Conservation (phyloP, 2,888 invertebrate species). For the Sicus ferrugineus region DNA sequence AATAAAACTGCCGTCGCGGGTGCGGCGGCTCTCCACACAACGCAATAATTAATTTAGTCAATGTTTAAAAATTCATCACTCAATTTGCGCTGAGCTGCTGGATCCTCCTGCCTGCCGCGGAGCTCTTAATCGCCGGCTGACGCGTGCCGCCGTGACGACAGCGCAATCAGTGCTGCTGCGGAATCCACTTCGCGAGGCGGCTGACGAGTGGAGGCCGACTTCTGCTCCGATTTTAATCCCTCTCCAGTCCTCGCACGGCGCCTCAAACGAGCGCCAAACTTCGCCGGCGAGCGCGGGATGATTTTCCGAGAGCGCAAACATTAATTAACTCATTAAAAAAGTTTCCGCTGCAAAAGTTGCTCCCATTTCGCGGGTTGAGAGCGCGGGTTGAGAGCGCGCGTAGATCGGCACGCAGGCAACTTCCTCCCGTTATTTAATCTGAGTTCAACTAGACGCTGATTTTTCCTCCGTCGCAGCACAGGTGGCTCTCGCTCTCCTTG, state of each 20-base stretch:
- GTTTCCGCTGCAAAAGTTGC: constrained; percentile 41
- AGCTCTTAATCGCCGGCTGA: background rate
- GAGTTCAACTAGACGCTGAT: too few species aligned
- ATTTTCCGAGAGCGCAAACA: constrained; percentile 49
- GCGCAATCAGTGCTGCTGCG: constrained; percentile 25
- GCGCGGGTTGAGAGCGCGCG: too few species aligned
- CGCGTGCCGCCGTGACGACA: background rate
- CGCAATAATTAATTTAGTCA: constrained; percentile 57
- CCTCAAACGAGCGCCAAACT: constrained; percentile 33
- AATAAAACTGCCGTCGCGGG: too few species aligned
- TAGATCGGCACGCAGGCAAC: too few species aligned
- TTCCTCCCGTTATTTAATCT: too few species aligned
- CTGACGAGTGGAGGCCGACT: background rate
- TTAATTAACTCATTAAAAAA: constrained; percentile 48
- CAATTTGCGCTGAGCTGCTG: constrained; percentile 57
- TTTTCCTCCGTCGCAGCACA: too few species aligned
- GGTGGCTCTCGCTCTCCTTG: too few species aligned
- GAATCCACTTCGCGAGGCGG: constrained; percentile 28
- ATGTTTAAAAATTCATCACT: constrained; percentile 61
- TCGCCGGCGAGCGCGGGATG: constrained; percentile 45
- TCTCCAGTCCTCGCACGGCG: background rate
- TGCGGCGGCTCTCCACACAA: too few species aligned
- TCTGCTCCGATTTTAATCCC: background rate
- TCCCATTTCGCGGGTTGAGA: background rate
- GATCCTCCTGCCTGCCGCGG: constrained; percentile 24